phyloP scores from a whole-genome alignment of 2,113 vertebrate species.

The Toxostoma redivivum region DNA sequence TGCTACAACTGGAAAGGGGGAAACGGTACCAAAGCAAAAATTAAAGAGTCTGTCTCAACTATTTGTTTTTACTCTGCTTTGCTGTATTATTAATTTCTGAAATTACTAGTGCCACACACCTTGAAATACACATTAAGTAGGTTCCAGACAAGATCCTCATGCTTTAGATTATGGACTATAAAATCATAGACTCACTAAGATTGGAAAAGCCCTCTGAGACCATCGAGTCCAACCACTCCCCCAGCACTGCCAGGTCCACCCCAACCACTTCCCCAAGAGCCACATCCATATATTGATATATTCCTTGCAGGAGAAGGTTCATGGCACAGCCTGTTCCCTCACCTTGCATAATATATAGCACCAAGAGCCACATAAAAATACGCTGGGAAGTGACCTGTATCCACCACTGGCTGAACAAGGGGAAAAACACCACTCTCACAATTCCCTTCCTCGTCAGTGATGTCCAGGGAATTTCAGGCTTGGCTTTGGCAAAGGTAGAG shows the following conservation, averaged over 20 bases:
- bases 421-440: conserved; percentile 91
- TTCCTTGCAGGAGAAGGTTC: not conserved
- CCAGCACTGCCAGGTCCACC: not conserved
- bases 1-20: conserved; percentile 77
- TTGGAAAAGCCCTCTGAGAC: not conserved
- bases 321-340: not conserved
- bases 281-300: no score
- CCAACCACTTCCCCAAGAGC: not conserved
- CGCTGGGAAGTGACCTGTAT: conserved; percentile 91
- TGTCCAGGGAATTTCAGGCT: conserved; percentile 94
- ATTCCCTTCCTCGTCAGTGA: conserved; percentile 92
- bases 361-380: conserved; percentile 87
- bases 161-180: not conserved
- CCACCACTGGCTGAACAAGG: conserved; percentile 96
- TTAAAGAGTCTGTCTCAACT: not conserved
- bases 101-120: not conserved
- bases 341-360: conserved; percentile 96
- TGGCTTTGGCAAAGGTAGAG: conserved; percentile 97
- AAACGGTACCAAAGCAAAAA: not conserved
- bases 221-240: not conserved
- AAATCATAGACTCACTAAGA: not conserved
- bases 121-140: not conserved
- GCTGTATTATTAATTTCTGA: not conserved
- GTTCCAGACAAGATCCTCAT: not conserved
- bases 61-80: not conserved